Conservation (phyloP, 2,113 vertebrate genomes). For the Pangasianodon hypophthalmus region DNA sequence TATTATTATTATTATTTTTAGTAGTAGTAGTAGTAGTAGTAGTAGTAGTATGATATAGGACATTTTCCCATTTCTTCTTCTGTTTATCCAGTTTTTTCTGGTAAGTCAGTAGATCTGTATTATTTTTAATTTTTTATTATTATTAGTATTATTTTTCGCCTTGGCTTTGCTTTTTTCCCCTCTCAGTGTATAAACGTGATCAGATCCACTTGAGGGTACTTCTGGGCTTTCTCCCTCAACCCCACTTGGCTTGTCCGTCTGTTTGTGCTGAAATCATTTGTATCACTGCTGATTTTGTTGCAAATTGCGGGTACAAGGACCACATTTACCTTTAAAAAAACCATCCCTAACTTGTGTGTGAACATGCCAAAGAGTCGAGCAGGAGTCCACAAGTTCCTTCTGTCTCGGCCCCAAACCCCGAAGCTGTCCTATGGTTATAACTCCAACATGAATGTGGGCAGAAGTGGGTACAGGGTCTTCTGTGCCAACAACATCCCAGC, state of each 20-base stretch:
- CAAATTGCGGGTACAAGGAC: background rate
- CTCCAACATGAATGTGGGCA: constrained; percentile 85
- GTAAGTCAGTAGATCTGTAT: constrained; percentile 11
- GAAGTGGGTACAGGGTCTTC: constrained; percentile 91
- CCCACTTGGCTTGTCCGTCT: background rate
- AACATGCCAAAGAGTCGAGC: constrained; percentile 40
- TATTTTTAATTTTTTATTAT: background rate
- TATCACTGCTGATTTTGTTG: constrained; percentile 43
- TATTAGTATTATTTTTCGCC: background rate
- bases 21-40: background rate
- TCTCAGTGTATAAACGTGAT: background rate
- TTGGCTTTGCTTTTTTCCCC: background rate
- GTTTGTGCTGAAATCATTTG: background rate
- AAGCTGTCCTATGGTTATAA: constrained; percentile 40
- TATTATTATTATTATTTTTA: background rate
- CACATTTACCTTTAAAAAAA: background rate
- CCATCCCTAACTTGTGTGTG: constrained; percentile 8
- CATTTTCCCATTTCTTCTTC: background rate
- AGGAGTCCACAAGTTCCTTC: constrained; percentile 32
- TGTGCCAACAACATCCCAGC: constrained; percentile 92
- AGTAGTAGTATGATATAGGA: background rate
- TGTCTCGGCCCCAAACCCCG: constrained; percentile 33
- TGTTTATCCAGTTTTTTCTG: background rate
- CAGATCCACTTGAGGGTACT: background rate
- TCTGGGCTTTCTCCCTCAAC: background rate